These are phyloP conservation scores for Hirtodrosophila duncani DNA, from an alignment of 2,888 invertebrate species.

Conservation along the genomic window DNA sequence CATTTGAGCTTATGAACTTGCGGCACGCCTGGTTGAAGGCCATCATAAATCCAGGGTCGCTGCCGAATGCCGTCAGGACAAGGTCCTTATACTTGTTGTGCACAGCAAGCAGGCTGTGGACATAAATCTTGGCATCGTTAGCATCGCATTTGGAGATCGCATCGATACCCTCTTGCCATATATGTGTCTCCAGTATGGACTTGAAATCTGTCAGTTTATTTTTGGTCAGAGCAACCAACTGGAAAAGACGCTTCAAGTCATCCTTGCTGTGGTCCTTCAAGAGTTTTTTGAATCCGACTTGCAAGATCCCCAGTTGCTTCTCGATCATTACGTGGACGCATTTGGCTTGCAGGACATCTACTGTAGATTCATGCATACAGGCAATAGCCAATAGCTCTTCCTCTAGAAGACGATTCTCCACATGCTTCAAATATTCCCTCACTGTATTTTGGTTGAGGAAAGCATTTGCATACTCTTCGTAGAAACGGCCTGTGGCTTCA, in stretches of 20 bases:
- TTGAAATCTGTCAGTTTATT: constrained; percentile 95
- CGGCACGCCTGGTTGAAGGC: constrained; percentile 98
- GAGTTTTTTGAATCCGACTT: constrained; percentile 95
- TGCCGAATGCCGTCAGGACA: constrained; percentile 95
- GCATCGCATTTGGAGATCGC: constrained; percentile 96
- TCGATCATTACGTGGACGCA: constrained; percentile 95
- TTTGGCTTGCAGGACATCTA: constrained; percentile 90
- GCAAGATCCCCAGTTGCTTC: constrained; percentile 96
- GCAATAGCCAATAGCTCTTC: constrained; percentile 87
- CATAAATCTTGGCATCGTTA: constrained; percentile 98
- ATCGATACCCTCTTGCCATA: constrained; percentile 92
- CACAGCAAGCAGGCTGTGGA: constrained; percentile 96
- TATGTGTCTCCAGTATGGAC: constrained; percentile 93
- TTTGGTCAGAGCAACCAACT: constrained; percentile 92
- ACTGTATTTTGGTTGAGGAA: constrained; percentile 97
- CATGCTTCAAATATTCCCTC: constrained; percentile 99
- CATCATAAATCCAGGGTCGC: constrained; percentile 98
- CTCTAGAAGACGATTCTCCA: constrained; percentile 94
- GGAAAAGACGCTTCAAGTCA: constrained; percentile 97
- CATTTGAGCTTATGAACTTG: constrained; percentile 97
- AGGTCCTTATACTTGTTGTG: constrained; percentile 98
- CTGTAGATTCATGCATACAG: constrained; percentile 96
- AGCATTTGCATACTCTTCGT: constrained; percentile 94
- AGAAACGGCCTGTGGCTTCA: constrained; percentile 94
- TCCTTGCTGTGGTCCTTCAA: constrained; percentile 95